Percentiles rank a stretch among this genome's conserved stretches.
Conservation (phyloP, 1,140 invertebrate species). For the Pogonus chalceus region DNA sequence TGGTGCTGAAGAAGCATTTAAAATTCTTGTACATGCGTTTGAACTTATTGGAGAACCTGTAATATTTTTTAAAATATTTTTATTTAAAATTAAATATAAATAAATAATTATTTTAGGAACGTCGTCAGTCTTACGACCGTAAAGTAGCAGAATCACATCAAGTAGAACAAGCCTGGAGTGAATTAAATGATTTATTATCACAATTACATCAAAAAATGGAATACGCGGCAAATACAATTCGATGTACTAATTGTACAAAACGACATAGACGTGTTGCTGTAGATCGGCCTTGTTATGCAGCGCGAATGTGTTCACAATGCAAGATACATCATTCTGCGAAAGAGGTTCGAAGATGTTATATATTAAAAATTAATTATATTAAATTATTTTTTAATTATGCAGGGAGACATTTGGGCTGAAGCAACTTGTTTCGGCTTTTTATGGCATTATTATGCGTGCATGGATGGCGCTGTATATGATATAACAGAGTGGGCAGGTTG, state of each 20-base stretch:
- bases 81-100: slow-evolving; percentile 1
- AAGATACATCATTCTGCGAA: slow-evolving; percentile 84
- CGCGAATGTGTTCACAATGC: slow-evolving; percentile 79
- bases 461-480: slow-evolving; percentile 89
- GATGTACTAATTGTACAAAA: slow-evolving; percentile 83
- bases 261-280: slow-evolving; percentile 77
- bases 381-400: slow-evolving; percentile 15
- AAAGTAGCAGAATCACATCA: slow-evolving; percentile 62
- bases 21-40: slow-evolving; percentile 88
- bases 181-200: slow-evolving; percentile 68
- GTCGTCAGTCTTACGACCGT: slow-evolving; percentile 63
- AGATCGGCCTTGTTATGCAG: slow-evolving; percentile 78
- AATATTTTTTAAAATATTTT: slow-evolving; percentile 12
- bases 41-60: slow-evolving; percentile 89
- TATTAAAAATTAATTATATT: too few relatives aligned
- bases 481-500: slow-evolving; percentile 94
- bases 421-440: slow-evolving; percentile 74
- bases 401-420: slow-evolving; percentile 96
- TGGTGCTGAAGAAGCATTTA: slow-evolving; percentile 91
- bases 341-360: slow-evolving; percentile 49
- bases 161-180: slow-evolving; percentile 74
- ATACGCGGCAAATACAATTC: slow-evolving; percentile 80
- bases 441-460: slow-evolving; percentile 93
- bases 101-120: slow-evolving; percentile 48
- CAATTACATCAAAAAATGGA: slow-evolving; percentile 89